A percentile compares a stretch with the other conserved stretches of the same genome.
Conservation (phyloP, 1,140 invertebrate species). For the Pentalonia nigronervosa region DNA sequence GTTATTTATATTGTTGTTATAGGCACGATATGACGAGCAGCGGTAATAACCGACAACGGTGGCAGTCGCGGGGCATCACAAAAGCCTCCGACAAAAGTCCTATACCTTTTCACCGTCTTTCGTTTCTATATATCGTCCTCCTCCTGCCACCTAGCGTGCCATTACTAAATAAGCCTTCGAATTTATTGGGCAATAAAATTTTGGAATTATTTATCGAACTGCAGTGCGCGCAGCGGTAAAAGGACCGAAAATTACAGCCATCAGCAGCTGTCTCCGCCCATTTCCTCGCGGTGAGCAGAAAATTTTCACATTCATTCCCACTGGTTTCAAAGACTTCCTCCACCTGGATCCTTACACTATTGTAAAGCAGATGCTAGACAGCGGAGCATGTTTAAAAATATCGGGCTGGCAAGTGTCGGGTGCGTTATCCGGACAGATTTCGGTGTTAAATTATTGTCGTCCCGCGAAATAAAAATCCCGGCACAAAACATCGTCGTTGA, state of each 20-base stretch:
- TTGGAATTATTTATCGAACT: slow-evolving; percentile 5
- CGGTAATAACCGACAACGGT: too few relatives aligned
- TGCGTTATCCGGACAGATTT: not conserved
- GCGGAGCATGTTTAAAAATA: slow-evolving; percentile 28
- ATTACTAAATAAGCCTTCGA: slow-evolving; percentile 23
- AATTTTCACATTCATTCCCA: slow-evolving; percentile 49
- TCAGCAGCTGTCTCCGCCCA: slow-evolving; percentile 55
- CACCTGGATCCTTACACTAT: slow-evolving; percentile 21
- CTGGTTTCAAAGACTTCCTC: slow-evolving; percentile 29
- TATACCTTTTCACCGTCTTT: not conserved
- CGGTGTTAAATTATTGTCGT: not conserved
- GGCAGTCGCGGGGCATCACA: not conserved
- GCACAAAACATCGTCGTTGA: not conserved
- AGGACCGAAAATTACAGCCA: slow-evolving; percentile 37
- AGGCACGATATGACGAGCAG: too few relatives aligned
- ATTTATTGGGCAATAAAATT: slow-evolving; percentile 56
- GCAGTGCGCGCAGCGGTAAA: not conserved
- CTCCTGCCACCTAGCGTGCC: not conserved
- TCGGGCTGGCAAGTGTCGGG: not conserved
- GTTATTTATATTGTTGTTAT: too few relatives aligned
- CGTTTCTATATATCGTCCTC: not conserved
- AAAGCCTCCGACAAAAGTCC: not conserved
- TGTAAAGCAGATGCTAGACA: slow-evolving; percentile 11
- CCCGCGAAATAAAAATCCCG: not conserved
- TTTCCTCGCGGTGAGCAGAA: slow-evolving; percentile 26